Base-by-base conservation (phyloP, 2,888 invertebrate species). In the Cancer borealis region DNA sequence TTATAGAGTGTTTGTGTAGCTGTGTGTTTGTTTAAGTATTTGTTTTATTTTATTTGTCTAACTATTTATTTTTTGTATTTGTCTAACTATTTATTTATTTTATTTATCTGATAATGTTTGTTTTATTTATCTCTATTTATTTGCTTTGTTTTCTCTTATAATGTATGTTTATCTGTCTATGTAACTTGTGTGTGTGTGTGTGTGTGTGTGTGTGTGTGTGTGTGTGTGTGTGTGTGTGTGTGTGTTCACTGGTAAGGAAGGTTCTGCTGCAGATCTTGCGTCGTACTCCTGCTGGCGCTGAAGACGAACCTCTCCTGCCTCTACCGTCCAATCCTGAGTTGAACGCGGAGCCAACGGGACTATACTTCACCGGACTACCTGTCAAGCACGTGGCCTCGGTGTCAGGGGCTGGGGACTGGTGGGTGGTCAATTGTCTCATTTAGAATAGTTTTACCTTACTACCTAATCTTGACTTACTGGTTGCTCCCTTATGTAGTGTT, bases 381-480 rank as follows among this genome's bases (percentile, higher is more conserved):
- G 73, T 45, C 21, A n/a, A 54, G 49, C 30, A 66, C n/a, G 88
- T 95, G 14, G 89, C 91, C 39, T 95, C 95, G 0, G 95, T 95
- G n/a, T 95, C 95, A n/a, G 95, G 95, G n/a, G 95, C 95, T 5
- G 95, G 95, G 3, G 95, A 95, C 89, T 95, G 95, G 95, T 95
- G 90, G 93, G 95, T 93, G 47, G 4, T 73, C n/a, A 26, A n/a
- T 21, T 73, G 3, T 73, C 21, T 21, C 60, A 21, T 3, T 21
- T 60, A 39, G 39, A 2, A 39, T 39, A 39, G 39, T 39, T 39
- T 39, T 39, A 39, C 39, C 39, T 39, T 0, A 39, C 39, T 39
- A 39, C 39, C 39, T 39, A 2, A 39, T 2, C 39, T 39, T 39
- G 39, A 39, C 2, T 1, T 39, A 39, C 39, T 39, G 39, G 39